Percentiles rank a stretch among this genome's conserved stretches.
Conservation (phyloP, 1,140 invertebrate species). For the Kradibia gibbosae region DNA sequence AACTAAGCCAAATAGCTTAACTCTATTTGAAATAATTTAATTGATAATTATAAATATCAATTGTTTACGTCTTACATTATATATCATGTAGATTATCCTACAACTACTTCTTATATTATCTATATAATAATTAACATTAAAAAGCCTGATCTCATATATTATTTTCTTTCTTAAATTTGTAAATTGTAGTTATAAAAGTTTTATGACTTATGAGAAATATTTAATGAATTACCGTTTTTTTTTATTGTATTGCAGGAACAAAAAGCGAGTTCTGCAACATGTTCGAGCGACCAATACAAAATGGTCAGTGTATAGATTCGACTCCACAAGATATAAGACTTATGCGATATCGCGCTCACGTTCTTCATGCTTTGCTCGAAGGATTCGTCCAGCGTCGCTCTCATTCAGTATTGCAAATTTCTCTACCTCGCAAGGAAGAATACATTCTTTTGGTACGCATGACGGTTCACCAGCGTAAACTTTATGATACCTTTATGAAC, state of each 20-base stretch:
- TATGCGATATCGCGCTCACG: slow-evolving; percentile 92
- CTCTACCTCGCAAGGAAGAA: slow-evolving; percentile 92
- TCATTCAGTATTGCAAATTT: slow-evolving; percentile 88
- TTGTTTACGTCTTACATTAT: no score
- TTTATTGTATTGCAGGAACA: slow-evolving; percentile 71
- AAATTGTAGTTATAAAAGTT: no score
- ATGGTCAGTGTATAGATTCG: slow-evolving; percentile 94
- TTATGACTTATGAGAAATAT: no score
- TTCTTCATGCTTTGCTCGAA: slow-evolving; percentile 89
- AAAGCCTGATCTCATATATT: no score
- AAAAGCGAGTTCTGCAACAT: slow-evolving; percentile 96
- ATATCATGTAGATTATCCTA: no score
- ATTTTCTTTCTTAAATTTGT: no score
- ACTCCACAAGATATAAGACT: slow-evolving; percentile 91
- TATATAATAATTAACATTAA: no score
- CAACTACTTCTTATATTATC: no score
- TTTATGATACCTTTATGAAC: slow-evolving; percentile 94
- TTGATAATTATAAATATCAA: no score
- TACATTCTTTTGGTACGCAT: slow-evolving; percentile 92
- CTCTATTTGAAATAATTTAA: no score
- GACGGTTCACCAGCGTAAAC: slow-evolving; percentile 87
- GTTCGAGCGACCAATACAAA: slow-evolving; percentile 96
- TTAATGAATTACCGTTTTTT: no score
- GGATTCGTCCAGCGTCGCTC: slow-evolving; percentile 95
- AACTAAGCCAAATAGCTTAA: no score